Evolutionary conservation across 2,888 invertebrate genomes (phyloP), one percentile per base, ranked within the genome.

Genomic region (Leptodirus hochenwartii): DNA sequence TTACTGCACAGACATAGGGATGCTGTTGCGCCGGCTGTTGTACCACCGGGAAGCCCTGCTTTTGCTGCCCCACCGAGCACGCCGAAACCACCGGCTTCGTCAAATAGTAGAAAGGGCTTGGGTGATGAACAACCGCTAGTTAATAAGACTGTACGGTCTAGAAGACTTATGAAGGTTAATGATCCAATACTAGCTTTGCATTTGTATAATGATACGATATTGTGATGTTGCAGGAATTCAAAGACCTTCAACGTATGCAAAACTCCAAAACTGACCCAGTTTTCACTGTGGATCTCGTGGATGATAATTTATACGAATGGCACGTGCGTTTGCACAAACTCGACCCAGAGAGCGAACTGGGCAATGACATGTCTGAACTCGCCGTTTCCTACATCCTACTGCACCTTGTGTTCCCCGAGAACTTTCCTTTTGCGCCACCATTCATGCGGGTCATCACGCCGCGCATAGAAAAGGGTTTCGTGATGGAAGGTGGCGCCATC

Each of bases 401-500:
- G 41, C 81, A 82, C 52, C 61, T 82, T 42, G 63, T 76, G 39
- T 85, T 85, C 56, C 85, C 85, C 10, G 81, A 85, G 47, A 84
- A 82, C 51, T 85, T 85, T 47, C 85, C 85, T 23, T 85, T 85
- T 48, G 78, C 80, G 22, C 85, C 85, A 29, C 85, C 85, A 23
- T 85, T 85, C 53, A 65, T 70, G 62, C 52, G 69, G 28, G 68
- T 70, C 5, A 64, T 70, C 24, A 61, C 69, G 10, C 69, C 69
- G 2, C 54, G 65, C 34, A 65, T 70, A 39, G 69, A 69, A 41
- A 68, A 67, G 43, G 84, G 82, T 22, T 85, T 82, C 49, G 84
- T 85, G 14, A 84, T 85, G 84, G 82, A 84, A 57, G 82, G 82
- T 33, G 82, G 84, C 22, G 84, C 84, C 25, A 85, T 85, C 46